Conservation (phyloP, 2,888 invertebrate species). For the Drosophila peninsularis region DNA sequence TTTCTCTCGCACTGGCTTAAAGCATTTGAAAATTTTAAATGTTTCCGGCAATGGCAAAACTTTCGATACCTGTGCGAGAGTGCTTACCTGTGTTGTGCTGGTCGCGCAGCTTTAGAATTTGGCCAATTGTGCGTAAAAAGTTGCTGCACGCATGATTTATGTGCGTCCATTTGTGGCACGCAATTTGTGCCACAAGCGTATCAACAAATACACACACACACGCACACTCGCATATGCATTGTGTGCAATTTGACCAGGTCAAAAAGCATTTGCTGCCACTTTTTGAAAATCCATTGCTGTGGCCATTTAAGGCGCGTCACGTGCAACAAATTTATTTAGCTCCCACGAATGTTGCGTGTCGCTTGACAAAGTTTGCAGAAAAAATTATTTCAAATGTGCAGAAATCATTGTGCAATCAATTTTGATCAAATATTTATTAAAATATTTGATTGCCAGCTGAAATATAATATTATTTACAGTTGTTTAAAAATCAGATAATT, state of each 20-base stretch:
- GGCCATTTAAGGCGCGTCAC: constrained; percentile 59
- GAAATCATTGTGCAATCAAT: constrained; percentile 28
- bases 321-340: constrained; percentile 64
- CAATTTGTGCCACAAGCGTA: constrained; percentile 59
- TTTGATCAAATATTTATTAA: constrained; percentile 2
- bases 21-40: constrained; percentile 30
- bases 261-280: constrained; percentile 20
- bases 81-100: constrained; percentile 31
- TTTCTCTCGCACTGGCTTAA: neutral
- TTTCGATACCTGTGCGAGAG: constrained; percentile 5
- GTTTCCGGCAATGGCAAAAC: constrained; percentile 11
- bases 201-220: constrained; percentile 49
- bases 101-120: constrained; percentile 32
- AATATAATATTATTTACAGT: neutral
- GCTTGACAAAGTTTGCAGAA: constrained; percentile 24
- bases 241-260: constrained; percentile 48
- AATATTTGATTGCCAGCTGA: neutral
- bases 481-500: no score
- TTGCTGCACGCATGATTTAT: constrained; percentile 66
- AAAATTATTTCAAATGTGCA: constrained; percentile 22
- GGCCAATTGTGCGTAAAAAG: constrained; percentile 68
- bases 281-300: constrained; percentile 37
- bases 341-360: constrained; percentile 6
- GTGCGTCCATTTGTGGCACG: constrained; percentile 61
- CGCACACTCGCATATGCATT: constrained; percentile 25